Conservation (phyloP, 2,797 vertebrate species). For the Potorous gilbertii region DNA sequence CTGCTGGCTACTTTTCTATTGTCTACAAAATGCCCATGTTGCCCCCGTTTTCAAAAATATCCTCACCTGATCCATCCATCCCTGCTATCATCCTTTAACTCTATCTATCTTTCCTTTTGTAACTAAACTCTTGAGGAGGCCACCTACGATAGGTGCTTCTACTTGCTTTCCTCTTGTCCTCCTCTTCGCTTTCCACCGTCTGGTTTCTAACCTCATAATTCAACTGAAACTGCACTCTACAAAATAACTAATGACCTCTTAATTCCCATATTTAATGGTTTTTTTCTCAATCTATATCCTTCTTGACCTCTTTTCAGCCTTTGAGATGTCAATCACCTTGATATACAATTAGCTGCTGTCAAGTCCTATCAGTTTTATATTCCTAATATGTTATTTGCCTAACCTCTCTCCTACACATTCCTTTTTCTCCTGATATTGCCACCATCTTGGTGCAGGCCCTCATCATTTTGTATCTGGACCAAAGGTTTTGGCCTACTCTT, state of each 20-base stretch:
- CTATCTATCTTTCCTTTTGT: background rate
- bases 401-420: background rate
- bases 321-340: background rate
- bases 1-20: background rate
- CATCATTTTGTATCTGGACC: background rate
- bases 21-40: background rate
- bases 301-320: background rate
- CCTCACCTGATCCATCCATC: background rate
- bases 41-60: background rate
- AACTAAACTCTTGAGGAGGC: background rate
- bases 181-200: background rate
- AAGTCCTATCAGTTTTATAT: background rate
- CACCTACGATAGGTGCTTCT: background rate
- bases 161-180: background rate
- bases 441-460: background rate
- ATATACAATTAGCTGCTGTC: background rate
- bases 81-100: background rate
- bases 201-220: background rate
- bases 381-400: background rate
- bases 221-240: background rate
- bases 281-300: background rate
- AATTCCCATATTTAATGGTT: background rate
- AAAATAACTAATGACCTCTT: background rate
- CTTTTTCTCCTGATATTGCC: background rate
- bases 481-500: constrained; percentile 43